These are phyloP conservation scores for Pangasius sanitwongsei DNA, from an alignment of 2,797 vertebrate species.

Conservation along the genomic window DNA sequence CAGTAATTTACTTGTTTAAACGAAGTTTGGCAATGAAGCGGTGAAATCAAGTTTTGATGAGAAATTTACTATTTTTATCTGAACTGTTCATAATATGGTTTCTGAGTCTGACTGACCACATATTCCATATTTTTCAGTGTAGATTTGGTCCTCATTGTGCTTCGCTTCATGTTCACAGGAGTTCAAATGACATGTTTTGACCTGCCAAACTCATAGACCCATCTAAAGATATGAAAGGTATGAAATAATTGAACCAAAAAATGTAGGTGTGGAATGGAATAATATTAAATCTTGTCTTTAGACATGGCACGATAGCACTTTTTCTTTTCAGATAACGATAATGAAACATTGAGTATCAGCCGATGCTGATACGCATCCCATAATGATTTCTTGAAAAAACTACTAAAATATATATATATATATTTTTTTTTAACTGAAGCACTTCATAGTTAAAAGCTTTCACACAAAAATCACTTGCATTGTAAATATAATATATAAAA, in stretches of 20 bases:
- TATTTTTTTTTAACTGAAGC: background rate
- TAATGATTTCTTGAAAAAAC: background rate
- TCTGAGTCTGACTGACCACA: too few species aligned
- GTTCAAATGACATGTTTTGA: background rate
- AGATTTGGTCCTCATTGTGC: background rate
- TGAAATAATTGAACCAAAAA: background rate
- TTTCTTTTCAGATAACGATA: background rate
- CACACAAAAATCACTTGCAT: background rate
- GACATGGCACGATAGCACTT: background rate
- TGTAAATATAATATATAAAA: background rate
- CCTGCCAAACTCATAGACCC: background rate
- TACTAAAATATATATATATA: too few species aligned
- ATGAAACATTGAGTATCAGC: background rate
- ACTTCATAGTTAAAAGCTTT: background rate
- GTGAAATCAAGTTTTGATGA: too few species aligned
- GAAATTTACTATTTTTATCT: too few species aligned
- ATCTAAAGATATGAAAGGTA: background rate
- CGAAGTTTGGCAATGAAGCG: too few species aligned
- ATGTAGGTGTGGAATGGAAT: background rate
- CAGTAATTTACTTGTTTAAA: too few species aligned
- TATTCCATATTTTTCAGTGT: too few species aligned
- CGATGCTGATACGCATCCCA: background rate
- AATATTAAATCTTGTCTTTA: background rate
- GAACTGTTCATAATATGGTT: too few species aligned
- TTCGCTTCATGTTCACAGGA: background rate